Conservation (phyloP, 1,140 invertebrate species). For the Melanaphis sacchari region DNA sequence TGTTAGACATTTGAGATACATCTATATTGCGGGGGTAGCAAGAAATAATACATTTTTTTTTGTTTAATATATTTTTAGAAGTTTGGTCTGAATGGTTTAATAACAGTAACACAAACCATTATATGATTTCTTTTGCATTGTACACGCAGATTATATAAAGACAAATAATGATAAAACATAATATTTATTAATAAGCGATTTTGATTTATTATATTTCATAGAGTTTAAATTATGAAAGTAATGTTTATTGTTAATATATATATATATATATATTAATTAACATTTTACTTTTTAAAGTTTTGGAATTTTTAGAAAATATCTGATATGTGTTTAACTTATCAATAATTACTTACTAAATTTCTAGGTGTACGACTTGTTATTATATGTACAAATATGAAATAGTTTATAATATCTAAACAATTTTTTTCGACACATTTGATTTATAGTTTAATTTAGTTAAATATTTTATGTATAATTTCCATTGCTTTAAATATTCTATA, state of each 20-base stretch:
- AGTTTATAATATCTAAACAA: background rate
- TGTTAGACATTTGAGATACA: background rate
- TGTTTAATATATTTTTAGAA: background rate
- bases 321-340: background rate
- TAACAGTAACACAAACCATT: background rate
- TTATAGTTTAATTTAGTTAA: background rate
- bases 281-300: background rate
- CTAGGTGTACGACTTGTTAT: too few species aligned
- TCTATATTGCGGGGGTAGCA: background rate
- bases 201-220: too few species aligned
- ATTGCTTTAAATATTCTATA: background rate
- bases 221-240: too few species aligned
- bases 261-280: background rate
- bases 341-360: background rate
- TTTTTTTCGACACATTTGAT: background rate
- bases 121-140: background rate
- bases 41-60: background rate
- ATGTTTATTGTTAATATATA: too few species aligned
- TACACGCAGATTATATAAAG: background rate
- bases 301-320: background rate
- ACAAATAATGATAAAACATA: background rate
- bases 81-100: background rate
- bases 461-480: background rate
- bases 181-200: background rate
- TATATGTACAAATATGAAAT: background rate